Base-by-base conservation (phyloP, 2,113 vertebrate species). In the Bagarius yarrelli region DNA sequence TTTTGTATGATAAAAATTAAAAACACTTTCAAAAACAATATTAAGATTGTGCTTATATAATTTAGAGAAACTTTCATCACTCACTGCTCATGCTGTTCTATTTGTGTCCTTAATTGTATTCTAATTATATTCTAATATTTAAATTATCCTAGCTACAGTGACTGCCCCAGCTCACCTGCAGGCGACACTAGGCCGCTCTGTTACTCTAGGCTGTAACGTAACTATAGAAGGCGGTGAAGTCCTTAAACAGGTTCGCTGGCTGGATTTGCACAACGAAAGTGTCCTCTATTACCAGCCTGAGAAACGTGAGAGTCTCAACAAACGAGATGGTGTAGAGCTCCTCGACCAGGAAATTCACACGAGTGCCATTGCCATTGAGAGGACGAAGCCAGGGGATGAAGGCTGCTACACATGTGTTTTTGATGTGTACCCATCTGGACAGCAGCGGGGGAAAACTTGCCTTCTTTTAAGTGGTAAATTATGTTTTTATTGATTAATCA, bases 371-470 rank as follows among this genome's bases (percentile, higher is more conserved):
- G 88, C 81, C 87, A 88, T 94, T 85, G 70, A 25, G 6, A 85
- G 2, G 36, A 85, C 87, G 59, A 66, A 2, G 56, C 25, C 80
- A 0, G 85, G 79, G 0, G 87, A 91, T 15, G 89, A 86, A 34
- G 93, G 93, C 66, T 94, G 93, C 85, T 93, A 91, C 87, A 81
- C 34, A 14, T 94, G 93, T 86, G 1, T 89, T 32, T 94, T 94
- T 76, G 88, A 94, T 0, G 79, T 93, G 4, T 93, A 73, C 59
- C 92, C 93, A 8, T 21, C 1, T 0, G 93, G 91, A 8, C 1
- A 13, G 0, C 88, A 91, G 60, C 55, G 88, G 27, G 91, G 85
- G 66, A 75, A 8, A 56, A 92, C 88, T 0, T 94, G 93, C 71
- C 27, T 94, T 59, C 83, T 6, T 2, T 59, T 94, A 53, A 85